phyloP scores from a whole-genome alignment of 2,797 vertebrate species.

The Lophotriccus pileatus region DNA sequence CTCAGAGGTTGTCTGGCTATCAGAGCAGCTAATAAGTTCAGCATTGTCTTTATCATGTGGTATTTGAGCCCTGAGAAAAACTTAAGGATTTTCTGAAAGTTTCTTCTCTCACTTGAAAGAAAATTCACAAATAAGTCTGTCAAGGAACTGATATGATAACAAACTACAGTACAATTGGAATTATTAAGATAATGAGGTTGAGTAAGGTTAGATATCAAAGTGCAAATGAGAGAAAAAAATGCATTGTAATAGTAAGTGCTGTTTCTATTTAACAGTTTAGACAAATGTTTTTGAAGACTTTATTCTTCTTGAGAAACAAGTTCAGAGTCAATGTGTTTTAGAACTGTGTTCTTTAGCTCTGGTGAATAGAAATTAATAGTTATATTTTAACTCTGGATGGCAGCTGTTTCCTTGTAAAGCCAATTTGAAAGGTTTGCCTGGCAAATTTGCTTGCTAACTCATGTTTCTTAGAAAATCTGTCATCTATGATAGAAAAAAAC shows the following conservation, averaged over 20 bases:
- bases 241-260: neutral
- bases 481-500: neutral
- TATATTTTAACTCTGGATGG: neutral
- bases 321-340: neutral
- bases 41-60: neutral
- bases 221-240: neutral
- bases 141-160: neutral
- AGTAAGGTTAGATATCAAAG: neutral
- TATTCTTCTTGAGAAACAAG: neutral
- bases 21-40: neutral
- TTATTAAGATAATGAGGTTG: conserved; percentile 14
- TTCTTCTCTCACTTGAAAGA: neutral
- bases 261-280: neutral
- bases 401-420: neutral
- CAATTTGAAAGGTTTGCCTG: neutral
- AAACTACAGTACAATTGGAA: neutral
- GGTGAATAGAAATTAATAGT: neutral
- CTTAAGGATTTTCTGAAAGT: conserved; percentile 27
- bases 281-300: neutral
- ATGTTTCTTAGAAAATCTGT: neutral
- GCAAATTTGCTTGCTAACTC: neutral
- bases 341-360: neutral
- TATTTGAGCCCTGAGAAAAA: neutral
- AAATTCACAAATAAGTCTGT: conserved; percentile 6
- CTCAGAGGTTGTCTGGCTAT: neutral